Evolutionary conservation across 2,797 vertebrate genomes (phyloP).

Genomic region (Brachyalestes nurse): DNA sequence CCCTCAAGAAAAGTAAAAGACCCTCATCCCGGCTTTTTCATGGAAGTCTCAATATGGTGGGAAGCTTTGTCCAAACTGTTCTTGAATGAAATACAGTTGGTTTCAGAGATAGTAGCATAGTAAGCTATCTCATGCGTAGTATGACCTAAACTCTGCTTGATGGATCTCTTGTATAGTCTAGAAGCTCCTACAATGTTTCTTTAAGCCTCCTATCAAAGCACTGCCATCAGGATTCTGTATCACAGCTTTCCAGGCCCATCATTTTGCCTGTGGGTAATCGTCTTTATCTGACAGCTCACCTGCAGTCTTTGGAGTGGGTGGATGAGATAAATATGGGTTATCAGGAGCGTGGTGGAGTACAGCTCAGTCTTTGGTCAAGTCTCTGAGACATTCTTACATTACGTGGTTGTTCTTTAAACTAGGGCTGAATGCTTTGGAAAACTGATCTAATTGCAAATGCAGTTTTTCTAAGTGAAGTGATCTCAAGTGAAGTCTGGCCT

Average conservation of each 20-base stretch:
- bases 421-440: too few species aligned
- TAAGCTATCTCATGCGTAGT: neutral
- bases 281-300: constrained; percentile 40
- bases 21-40: neutral
- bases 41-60: too few species aligned
- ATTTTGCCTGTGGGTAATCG: constrained; percentile 24
- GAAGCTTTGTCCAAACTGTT: neutral
- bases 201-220: neutral
- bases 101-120: neutral
- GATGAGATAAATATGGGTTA: constrained; percentile 44
- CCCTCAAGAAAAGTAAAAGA: neutral
- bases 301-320: constrained; percentile 31
- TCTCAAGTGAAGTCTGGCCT: too few species aligned
- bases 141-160: neutral
- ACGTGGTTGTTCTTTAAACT: too few species aligned
- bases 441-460: too few species aligned
- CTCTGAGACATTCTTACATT: neutral
- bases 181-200: neutral
- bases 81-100: neutral
- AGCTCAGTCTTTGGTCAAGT: neutral
- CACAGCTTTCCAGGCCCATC: neutral
- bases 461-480: too few species aligned
- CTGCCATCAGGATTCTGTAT: neutral
- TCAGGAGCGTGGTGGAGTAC: constrained; percentile 17
- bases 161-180: neutral